Evolutionary conservation across 2,797 vertebrate genomes (phyloP).

Genomic region (Molothrus aeneus): DNA sequence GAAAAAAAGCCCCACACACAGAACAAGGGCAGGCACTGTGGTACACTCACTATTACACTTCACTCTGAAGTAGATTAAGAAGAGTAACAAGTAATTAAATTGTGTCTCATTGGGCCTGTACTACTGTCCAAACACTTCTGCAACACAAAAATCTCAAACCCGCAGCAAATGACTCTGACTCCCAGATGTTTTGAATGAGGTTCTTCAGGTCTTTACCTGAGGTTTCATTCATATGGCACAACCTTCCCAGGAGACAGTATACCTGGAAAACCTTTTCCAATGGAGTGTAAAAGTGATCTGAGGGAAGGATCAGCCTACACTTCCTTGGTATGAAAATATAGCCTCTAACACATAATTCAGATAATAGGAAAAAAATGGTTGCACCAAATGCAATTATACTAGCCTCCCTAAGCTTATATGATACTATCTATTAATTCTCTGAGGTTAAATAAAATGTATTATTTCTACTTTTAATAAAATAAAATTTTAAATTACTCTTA

Average conservation of each 20-base stretch:
- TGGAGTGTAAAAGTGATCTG: background rate
- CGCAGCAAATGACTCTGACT: background rate
- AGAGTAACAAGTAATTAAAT: slow-evolving; percentile 22
- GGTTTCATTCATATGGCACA: background rate
- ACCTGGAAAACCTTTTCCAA: background rate
- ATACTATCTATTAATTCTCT: background rate
- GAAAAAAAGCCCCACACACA: slow-evolving; percentile 33
- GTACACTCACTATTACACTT: slow-evolving; percentile 1
- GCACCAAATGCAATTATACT: background rate
- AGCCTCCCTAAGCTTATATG: background rate
- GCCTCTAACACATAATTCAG: background rate
- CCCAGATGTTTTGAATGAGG: background rate
- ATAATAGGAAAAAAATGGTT: background rate
- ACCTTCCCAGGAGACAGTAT: background rate
- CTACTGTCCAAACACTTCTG: slow-evolving; percentile 7
- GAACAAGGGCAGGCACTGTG: background rate
- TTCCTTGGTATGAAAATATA: background rate
- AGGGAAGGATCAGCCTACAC: background rate
- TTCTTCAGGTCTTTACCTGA: background rate
- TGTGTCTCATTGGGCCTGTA: background rate
- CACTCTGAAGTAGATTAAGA: slow-evolving; percentile 56
- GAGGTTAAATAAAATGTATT: background rate
- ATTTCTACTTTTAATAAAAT: background rate
- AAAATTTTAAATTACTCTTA: background rate
- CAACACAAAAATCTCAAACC: background rate